These are phyloP conservation scores for Mergus octosetaceus DNA, from an alignment of 2,797 vertebrate genomes.

Conservation along the genomic window DNA sequence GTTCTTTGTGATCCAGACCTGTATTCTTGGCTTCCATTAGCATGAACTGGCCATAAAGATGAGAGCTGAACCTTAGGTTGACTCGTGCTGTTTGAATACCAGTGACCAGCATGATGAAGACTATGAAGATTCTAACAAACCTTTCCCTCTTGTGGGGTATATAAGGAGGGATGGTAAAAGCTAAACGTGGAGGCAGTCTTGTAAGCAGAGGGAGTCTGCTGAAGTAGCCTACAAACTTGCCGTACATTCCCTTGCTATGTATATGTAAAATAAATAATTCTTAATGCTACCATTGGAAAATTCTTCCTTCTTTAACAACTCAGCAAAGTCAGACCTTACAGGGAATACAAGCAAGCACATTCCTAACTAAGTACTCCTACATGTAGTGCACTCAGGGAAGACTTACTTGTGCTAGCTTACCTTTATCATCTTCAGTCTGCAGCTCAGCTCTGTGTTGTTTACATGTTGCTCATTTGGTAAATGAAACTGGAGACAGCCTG, in stretches of 20 bases:
- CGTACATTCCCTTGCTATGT: not conserved
- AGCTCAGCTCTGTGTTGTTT: not conserved
- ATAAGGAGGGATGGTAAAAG: not conserved
- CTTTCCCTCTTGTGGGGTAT: constrained; percentile 5
- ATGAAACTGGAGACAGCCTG: not conserved
- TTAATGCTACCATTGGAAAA: not conserved
- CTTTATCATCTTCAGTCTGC: not conserved
- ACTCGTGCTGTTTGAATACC: not conserved
- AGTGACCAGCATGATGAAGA: not conserved
- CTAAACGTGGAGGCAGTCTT: not conserved
- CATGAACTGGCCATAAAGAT: not conserved
- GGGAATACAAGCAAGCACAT: not conserved
- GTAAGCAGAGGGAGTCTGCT: not conserved
- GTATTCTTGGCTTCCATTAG: not conserved
- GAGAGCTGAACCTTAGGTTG: not conserved
- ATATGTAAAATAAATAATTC: not conserved
- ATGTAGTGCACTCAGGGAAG: fast-evolving
- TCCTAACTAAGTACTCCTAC: not conserved
- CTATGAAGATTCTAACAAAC: not conserved
- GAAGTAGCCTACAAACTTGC: not conserved
- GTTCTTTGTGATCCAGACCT: not conserved
- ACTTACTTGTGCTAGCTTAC: not conserved
- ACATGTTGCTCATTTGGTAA: not conserved
- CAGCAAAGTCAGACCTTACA: not conserved
- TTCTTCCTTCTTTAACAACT: not conserved